Percentiles rank a stretch among this genome's conserved stretches.
These are phyloP conservation scores for Colaptes auratus DNA, from an alignment of 2,113 vertebrate species.

Conservation along the genomic window DNA sequence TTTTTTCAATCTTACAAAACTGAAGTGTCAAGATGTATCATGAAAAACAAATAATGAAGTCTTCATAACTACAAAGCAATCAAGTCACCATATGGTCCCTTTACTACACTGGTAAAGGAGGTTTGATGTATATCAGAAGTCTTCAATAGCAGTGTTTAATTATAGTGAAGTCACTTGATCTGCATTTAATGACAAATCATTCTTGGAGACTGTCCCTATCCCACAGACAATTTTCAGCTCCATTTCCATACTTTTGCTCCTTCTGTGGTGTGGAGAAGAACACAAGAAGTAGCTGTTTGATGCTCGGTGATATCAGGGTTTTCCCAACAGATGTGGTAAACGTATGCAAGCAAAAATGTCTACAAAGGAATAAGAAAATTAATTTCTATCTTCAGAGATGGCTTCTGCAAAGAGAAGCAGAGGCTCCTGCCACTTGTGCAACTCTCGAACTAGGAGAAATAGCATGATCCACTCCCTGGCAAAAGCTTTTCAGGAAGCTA, in stretches of 20 bases:
- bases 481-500: neutral
- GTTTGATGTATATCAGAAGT: neutral
- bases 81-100: neutral
- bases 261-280: neutral
- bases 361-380: neutral
- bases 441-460: neutral
- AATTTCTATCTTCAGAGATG: neutral
- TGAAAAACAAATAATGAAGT: neutral
- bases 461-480: fast-evolving
- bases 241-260: neutral
- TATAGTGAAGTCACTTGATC: neutral
- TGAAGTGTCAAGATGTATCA: neutral
- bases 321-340: neutral
- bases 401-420: neutral
- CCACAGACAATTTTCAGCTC: neutral
- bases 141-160: neutral
- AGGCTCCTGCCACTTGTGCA: neutral
- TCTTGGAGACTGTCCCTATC: neutral
- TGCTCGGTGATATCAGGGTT: neutral
- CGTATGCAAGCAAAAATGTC: neutral
- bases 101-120: neutral
- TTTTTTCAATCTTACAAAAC: too few relatives aligned
- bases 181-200: neutral
- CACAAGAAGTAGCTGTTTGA: neutral
- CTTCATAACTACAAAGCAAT: neutral